phyloP scores from a whole-genome alignment of 53 echinoderm and acorn worm species.

The Luidia sarsii region DNA sequence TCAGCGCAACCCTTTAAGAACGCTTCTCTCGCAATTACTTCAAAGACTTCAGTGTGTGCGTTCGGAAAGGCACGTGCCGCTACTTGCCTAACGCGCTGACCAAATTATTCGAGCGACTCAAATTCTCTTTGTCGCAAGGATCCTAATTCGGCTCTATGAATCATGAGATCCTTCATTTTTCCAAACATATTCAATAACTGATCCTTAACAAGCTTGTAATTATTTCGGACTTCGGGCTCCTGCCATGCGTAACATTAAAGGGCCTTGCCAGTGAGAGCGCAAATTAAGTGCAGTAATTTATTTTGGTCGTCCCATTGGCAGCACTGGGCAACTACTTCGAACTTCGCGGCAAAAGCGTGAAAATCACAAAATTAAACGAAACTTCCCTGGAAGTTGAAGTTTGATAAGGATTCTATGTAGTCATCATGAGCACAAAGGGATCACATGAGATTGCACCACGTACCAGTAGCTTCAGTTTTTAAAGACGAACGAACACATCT shows the following conservation, averaged over 20 bases:
- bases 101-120: neutral
- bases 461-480: no score
- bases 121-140: neutral
- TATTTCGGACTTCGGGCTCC: neutral
- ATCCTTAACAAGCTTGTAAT: neutral
- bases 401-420: no score
- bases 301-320: conserved; percentile 9
- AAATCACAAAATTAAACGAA: no score
- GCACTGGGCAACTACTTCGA: neutral
- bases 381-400: no score
- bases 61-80: neutral
- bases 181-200: conserved; percentile 38
- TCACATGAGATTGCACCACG: no score
- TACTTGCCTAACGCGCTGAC: conserved; percentile 14
- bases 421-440: no score
- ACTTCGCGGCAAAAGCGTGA: neutral
- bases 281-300: neutral
- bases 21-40: conserved; percentile 15
- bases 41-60: conserved; percentile 10
- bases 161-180: conserved; percentile 20
- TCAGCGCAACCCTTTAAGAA: neutral
- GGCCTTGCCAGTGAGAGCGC: neutral
- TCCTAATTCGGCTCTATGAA: conserved; percentile 3
- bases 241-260: neutral
- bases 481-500: no score